phyloP scores from a whole-genome alignment of 1,140 invertebrate species.

The Drosophila parvula region DNA sequence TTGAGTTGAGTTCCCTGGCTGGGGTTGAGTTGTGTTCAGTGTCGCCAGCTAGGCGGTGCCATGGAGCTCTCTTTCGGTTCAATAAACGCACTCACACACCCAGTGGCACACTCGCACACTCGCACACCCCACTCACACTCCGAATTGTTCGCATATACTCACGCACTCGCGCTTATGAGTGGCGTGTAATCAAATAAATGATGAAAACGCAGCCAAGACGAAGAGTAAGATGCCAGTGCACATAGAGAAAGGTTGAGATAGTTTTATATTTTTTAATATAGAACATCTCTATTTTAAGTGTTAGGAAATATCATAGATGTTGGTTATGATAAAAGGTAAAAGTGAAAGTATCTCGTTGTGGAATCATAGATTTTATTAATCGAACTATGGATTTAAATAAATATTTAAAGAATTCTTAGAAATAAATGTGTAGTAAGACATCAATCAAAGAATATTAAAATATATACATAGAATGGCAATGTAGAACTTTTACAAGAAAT shows the following conservation, averaged over 20 bases:
- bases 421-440: no score
- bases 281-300: no score
- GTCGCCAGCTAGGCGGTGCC: conserved; percentile 56
- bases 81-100: conserved; percentile 56
- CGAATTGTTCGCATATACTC: conserved; percentile 52
- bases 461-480: no score
- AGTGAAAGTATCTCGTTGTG: neutral
- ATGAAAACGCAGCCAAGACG: conserved; percentile 54
- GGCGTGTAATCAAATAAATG: conserved; percentile 65
- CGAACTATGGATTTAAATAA: no score
- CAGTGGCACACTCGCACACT: conserved; percentile 20
- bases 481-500: no score
- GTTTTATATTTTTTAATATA: neutral
- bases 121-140: conserved; percentile 27
- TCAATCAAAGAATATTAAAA: no score
- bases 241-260: conserved; percentile 1
- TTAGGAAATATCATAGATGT: no score
- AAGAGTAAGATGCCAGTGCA: conserved; percentile 30
- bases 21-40: conserved; percentile 40
- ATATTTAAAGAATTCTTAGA: no score
- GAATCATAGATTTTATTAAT: no score
- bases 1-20: conserved; percentile 17
- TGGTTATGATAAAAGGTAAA: no score
- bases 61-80: conserved; percentile 39
- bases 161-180: conserved; percentile 61